Conservation (phyloP, 2,113 vertebrate species). For the Acanthochromis polyacanthus region DNA sequence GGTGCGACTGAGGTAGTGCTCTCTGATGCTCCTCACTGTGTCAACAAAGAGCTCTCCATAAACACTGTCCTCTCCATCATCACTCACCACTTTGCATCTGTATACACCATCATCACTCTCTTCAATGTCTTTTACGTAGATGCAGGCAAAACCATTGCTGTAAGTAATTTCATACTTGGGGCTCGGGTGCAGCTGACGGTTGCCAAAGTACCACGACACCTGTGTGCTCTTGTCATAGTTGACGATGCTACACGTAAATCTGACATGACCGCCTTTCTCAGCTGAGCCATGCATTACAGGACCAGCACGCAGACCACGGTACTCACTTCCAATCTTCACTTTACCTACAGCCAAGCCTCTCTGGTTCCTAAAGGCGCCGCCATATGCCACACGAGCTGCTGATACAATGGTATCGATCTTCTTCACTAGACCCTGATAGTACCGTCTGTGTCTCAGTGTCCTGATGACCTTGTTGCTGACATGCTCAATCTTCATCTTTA, state of each 20-base stretch:
- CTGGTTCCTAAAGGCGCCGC: conserved; percentile 93
- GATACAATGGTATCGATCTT: conserved; percentile 93
- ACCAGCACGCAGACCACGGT: conserved; percentile 90
- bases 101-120: conserved; percentile 95
- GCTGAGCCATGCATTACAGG: conserved; percentile 92
- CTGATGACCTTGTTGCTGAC: conserved; percentile 93
- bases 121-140: conserved; percentile 95
- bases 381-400: conserved; percentile 92
- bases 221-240: conserved; percentile 94
- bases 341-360: conserved; percentile 92
- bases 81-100: conserved; percentile 94
- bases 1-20: conserved; percentile 90
- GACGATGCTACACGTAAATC: conserved; percentile 92
- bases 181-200: conserved; percentile 91
- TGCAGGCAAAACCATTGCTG: conserved; percentile 92
- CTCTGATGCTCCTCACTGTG: conserved; percentile 91
- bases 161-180: conserved; percentile 97
- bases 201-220: conserved; percentile 95
- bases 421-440: conserved; percentile 94
- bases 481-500: conserved; percentile 93
- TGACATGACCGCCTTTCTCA: conserved; percentile 93
- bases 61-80: conserved; percentile 94
- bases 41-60: conserved; percentile 96
- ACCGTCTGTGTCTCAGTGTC: conserved; percentile 95
- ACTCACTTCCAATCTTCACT: conserved; percentile 95